phyloP scores from a whole-genome alignment of 37 sponge, comb jelly and placozoan species.

The Cladorhizidae sp. region DNA sequence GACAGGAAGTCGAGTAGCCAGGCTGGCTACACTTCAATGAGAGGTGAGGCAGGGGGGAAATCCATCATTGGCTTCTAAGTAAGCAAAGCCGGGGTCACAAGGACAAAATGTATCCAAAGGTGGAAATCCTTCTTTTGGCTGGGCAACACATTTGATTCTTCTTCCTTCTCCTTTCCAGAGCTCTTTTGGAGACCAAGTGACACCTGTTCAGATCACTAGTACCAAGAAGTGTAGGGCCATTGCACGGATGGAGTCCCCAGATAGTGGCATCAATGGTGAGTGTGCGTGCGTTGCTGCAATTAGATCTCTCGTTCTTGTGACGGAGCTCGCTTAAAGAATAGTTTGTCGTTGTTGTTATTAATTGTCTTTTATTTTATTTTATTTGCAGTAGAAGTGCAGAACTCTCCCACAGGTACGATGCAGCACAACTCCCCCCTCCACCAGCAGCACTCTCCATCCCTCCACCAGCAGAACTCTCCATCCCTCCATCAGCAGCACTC shows the following conservation, averaged over 20 bases:
- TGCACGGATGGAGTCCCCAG: slow-evolving; percentile 28
- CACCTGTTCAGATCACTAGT: background rate
- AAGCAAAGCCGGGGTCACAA: no score
- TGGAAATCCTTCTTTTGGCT: no score
- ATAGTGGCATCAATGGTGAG: slow-evolving; percentile 30
- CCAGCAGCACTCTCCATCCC: background rate
- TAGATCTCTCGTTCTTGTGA: no score
- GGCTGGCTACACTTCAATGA: no score
- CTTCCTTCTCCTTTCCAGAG: no score
- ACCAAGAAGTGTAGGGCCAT: background rate
- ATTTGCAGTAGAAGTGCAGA: slow-evolving; percentile 14
- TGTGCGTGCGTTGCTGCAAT: background rate
- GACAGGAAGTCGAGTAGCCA: no score
- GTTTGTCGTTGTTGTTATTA: background rate
- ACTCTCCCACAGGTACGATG: slow-evolving; percentile 1
- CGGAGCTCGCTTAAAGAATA: background rate
- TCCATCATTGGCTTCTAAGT: no score
- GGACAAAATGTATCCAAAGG: no score
- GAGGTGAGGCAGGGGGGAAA: no score
- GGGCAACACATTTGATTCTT: no score
- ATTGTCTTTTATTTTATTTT: slow-evolving; percentile 2
- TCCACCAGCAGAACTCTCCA: background rate
- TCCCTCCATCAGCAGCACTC: background rate
- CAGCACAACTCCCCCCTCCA: slow-evolving; percentile 1
- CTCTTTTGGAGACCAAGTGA: no score